A percentile compares a stretch with the other conserved stretches of the same genome.
Evolutionary conservation across 2,888 invertebrate genomes (phyloP).

Genomic region (Eupithecia inturbata): DNA sequence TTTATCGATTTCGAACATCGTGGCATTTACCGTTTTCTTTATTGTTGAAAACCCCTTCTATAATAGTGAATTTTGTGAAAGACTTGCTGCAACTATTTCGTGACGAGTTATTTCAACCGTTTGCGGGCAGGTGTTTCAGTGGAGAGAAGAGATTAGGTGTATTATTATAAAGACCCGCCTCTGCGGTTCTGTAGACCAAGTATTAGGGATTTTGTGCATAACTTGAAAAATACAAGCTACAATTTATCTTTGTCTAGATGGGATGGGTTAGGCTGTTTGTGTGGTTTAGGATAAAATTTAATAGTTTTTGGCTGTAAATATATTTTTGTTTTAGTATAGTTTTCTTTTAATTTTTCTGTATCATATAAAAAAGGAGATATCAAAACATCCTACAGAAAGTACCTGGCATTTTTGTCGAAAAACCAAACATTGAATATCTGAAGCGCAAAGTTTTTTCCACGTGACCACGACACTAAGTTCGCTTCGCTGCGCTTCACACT

Average conservation of each 20-base stretch:
- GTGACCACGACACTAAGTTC: slow-evolving; percentile 35
- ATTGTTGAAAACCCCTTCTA: slow-evolving; percentile 11
- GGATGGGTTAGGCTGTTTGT: slow-evolving; percentile 11
- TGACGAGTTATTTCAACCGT: slow-evolving; percentile 36
- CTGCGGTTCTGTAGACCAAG: slow-evolving; percentile 29
- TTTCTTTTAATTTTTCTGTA: neutral
- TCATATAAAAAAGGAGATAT: neutral
- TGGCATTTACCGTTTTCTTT: slow-evolving; percentile 29
- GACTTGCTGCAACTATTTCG: slow-evolving; percentile 40
- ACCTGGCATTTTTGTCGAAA: neutral
- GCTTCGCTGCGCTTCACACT: slow-evolving; percentile 42
- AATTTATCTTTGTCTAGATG: slow-evolving; percentile 21
- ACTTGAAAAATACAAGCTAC: slow-evolving; percentile 29
- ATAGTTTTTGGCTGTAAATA: neutral
- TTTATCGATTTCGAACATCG: slow-evolving; percentile 59
- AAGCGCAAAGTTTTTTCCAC: slow-evolving; percentile 13
- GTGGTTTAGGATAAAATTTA: slow-evolving; percentile 25
- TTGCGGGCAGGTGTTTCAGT: slow-evolving; percentile 48
- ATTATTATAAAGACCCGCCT: slow-evolving; percentile 49
- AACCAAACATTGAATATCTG: slow-evolving; percentile 1
- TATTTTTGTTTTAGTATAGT: neutral
- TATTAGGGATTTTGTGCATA: slow-evolving; percentile 29
- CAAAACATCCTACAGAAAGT: neutral
- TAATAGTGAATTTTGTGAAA: slow-evolving; percentile 8
- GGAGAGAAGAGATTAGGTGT: slow-evolving; percentile 56